Evolutionary conservation across 2,113 vertebrate genomes (phyloP), one percentile per base, ranked within the genome.

Genomic region (Melanostigma gelatinosum): DNA sequence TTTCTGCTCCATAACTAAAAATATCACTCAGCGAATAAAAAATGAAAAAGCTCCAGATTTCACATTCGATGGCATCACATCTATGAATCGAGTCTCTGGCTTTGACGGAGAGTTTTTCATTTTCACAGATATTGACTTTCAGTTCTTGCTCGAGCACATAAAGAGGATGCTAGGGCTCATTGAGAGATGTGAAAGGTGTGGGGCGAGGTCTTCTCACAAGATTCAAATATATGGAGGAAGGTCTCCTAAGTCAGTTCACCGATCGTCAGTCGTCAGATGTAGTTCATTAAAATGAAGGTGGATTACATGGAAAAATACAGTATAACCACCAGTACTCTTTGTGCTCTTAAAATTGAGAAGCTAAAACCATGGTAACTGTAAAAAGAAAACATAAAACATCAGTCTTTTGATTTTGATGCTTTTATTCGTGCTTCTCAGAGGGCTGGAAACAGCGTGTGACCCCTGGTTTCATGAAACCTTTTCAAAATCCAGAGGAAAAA

Each of bases 31-130:
- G 55, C 80, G 67, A 66, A 72, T 81, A 66, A 82, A 83, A 83
- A 73, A 57, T 71, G 40, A 79, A 87, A 84, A 64, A 60, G 75
- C 69, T 77, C 36, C 22, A 79, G 68, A 85, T 82, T 87, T 87
- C 83, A 86, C 83, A 86, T 89, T 80, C 83, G 85, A 92, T 88
- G 84, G 79, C 82, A 86, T 87, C 87, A 86, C 70, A 85, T 91
- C 75, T 78, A 27, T 61, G 81, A 85, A 55, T 66, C 29, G 42
- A 20, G 78, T 81, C 75, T 80, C 38, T 34, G 79, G 75, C 77
- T 87, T 81, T 75, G 46, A 80, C 32, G 60, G 63, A 57, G 2
- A 71, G 68, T 75, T 65, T 85, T 85, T 92, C 68, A 90, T 90
- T 91, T 83, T 72, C 84, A 78, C 77, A 72, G 71, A 81, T 88